Conservation (phyloP, 1,140 invertebrate species). For the Bombus impatiens region DNA sequence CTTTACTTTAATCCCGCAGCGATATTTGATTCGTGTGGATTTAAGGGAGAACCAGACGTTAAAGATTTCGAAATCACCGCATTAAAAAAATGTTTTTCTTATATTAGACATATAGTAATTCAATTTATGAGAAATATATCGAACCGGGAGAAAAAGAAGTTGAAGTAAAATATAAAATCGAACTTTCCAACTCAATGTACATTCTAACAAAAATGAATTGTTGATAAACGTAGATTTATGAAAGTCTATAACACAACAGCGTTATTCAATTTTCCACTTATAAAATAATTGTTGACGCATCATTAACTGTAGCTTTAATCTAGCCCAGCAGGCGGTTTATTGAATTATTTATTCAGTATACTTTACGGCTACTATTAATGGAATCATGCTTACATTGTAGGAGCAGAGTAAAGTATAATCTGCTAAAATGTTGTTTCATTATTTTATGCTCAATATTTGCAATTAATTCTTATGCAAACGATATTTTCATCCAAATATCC, state of each 20-base stretch:
- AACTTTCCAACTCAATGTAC: too few species aligned
- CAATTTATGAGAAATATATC: neutral
- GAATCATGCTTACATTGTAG: neutral
- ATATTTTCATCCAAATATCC: neutral
- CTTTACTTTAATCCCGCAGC: neutral
- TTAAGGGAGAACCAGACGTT: neutral
- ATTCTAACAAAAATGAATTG: too few species aligned
- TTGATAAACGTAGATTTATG: neutral
- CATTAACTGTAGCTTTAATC: slow-evolving; percentile 10
- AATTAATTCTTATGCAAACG: neutral
- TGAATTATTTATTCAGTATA: slow-evolving; percentile 19
- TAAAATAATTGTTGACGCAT: slow-evolving; percentile 2
- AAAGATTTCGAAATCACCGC: neutral
- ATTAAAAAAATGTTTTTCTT: neutral
- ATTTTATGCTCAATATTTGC: neutral
- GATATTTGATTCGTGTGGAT: neutral
- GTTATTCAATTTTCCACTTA: slow-evolving; percentile 14
- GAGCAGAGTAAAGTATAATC: too few species aligned
- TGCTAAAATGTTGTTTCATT: neutral
- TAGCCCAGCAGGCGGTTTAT: slow-evolving; percentile 1
- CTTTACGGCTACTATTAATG: slow-evolving; percentile 1
- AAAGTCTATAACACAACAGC: too few species aligned
- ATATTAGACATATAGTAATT: neutral
- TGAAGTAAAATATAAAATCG: neutral
- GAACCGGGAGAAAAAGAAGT: neutral